Conservation (phyloP, 2,888 invertebrate species). For the Coelinius sp. region DNA sequence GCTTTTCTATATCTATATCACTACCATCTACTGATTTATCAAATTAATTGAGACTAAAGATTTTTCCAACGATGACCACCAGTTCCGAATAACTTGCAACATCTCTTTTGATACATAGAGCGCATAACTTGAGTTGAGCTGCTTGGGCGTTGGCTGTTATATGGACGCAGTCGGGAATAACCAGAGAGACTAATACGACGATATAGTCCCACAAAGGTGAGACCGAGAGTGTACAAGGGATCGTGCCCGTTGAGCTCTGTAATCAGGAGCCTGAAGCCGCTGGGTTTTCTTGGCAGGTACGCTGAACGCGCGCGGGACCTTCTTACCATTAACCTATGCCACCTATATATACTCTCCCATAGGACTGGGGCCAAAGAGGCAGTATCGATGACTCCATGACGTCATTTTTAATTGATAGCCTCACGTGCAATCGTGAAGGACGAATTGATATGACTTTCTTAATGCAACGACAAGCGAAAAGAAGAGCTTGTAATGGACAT, state of each 20-base stretch:
- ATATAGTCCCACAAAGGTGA: conserved; percentile 57
- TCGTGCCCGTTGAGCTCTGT: conserved; percentile 64
- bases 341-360: conserved; percentile 51
- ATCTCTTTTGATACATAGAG: conserved; percentile 1
- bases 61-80: background rate
- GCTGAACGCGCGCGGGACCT: conserved; percentile 56
- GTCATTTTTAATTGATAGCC: too few relatives aligned
- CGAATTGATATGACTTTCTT: too few relatives aligned
- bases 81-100: background rate
- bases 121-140: background rate
- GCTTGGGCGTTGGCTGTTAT: conserved; percentile 14
- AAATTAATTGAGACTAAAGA: background rate
- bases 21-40: background rate
- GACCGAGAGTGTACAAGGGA: conserved; percentile 64
- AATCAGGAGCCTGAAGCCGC: conserved; percentile 68
- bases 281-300: conserved; percentile 42
- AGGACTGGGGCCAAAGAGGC: conserved; percentile 40
- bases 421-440: too few relatives aligned
- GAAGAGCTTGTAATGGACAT: background rate
- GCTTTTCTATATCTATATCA: background rate
- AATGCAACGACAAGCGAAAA: background rate
- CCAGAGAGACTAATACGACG: conserved; percentile 18
- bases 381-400: conserved; percentile 39
- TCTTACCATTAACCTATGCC: conserved; percentile 67
- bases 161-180: background rate